Conservation (phyloP, 2,113 vertebrate genomes). For the Pseudopodoces humilis region DNA sequence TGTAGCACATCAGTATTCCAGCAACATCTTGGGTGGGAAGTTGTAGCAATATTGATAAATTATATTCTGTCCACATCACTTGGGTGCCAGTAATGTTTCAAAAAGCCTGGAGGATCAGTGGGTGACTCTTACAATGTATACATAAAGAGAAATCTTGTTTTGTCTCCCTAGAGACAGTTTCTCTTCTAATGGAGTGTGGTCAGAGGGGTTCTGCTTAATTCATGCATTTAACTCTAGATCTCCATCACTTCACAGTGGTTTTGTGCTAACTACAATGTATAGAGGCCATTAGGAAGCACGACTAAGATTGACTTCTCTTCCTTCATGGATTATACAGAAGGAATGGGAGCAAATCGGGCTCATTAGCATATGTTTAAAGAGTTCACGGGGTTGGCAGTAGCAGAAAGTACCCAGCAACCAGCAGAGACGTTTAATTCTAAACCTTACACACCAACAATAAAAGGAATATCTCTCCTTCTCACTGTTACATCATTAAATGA, state of each 20-base stretch:
- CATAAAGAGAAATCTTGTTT: conserved; percentile 54
- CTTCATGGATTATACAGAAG: conserved; percentile 58
- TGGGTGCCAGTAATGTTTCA: conserved; percentile 27
- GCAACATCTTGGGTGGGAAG: neutral
- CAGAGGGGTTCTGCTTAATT: conserved; percentile 42
- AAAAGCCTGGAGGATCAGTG: conserved; percentile 36
- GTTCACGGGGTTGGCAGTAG: conserved; percentile 36
- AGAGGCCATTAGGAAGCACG: conserved; percentile 46
- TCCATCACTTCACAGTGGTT: conserved; percentile 5
- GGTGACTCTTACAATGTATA: conserved; percentile 39
- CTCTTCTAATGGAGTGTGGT: conserved; percentile 25
- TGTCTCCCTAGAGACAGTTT: conserved; percentile 39
- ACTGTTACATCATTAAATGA: conserved; percentile 37
- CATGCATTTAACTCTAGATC: conserved; percentile 50
- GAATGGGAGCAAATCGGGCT: neutral
- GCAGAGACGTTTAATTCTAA: conserved; percentile 52
- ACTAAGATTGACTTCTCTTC: conserved; percentile 55
- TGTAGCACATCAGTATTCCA: conserved; percentile 14
- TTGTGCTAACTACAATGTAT: conserved; percentile 47
- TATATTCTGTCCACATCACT: conserved; percentile 38
- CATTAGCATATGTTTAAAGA: conserved; percentile 61
- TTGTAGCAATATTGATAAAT: conserved; percentile 28
- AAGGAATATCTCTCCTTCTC: conserved; percentile 11
- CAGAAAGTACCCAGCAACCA: conserved; percentile 53
- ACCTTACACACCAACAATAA: conserved; percentile 38